Evolutionary conservation across 2,888 invertebrate species (phyloP).

Genomic region (Mellilla xanthometata): DNA sequence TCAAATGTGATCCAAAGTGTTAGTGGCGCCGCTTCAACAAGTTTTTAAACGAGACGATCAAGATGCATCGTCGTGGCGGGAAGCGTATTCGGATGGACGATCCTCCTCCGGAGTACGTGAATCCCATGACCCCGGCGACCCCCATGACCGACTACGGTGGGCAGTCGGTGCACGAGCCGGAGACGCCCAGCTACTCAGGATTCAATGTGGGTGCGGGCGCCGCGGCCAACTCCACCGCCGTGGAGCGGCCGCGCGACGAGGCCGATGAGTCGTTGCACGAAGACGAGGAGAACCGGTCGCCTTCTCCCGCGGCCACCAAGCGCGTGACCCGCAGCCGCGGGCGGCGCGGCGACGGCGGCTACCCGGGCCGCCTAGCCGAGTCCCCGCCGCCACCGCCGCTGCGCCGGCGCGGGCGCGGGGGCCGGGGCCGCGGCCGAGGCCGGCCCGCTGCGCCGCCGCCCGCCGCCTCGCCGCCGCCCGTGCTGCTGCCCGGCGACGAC

Average conservation of each 20-base stretch:
- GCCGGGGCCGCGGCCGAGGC: conserved; percentile 66
- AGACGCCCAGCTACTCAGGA: conserved; percentile 71
- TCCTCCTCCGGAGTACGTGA: conserved; percentile 93
- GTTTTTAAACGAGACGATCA: conserved; percentile 30
- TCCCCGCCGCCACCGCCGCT: conserved; percentile 72
- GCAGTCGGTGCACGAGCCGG: conserved; percentile 75
- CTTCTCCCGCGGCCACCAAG: conserved; percentile 82
- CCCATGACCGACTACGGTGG: conserved; percentile 82
- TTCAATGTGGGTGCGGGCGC: conserved; percentile 61
- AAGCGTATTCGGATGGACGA: conserved; percentile 97
- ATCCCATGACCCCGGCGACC: conserved; percentile 81
- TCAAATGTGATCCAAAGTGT: not conserved
- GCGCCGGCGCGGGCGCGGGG: conserved; percentile 63
- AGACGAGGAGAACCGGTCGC: conserved; percentile 75
- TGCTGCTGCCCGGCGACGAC: conserved; percentile 85
- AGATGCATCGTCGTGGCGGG: conserved; percentile 92
- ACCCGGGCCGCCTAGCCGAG: conserved; percentile 75
- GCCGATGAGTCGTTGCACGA: conserved; percentile 57
- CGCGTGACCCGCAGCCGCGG: conserved; percentile 86
- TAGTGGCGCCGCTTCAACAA: not conserved
- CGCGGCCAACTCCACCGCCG: conserved; percentile 57
- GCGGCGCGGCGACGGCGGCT: conserved; percentile 76
- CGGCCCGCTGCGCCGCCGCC: conserved; percentile 72
- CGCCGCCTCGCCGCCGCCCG: conserved; percentile 75
- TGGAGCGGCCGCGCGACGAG: conserved; percentile 61